A percentile compares a stretch with the other conserved stretches of the same genome.
Evolutionary conservation across 2,797 vertebrate genomes (phyloP).

Genomic region (Mormyrops attenuatus): DNA sequence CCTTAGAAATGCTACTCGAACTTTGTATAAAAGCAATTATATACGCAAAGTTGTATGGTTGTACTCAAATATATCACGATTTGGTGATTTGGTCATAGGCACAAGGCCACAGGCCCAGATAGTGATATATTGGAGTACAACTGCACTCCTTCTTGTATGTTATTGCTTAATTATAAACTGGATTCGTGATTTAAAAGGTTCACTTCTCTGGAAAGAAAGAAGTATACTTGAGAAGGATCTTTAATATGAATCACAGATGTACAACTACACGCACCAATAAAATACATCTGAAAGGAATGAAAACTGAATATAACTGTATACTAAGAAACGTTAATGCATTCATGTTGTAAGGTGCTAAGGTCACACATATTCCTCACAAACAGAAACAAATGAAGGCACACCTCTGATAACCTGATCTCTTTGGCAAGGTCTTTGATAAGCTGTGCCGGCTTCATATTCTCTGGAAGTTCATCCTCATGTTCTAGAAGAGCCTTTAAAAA

Average conservation of each 20-base stretch:
- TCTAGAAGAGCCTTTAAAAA: slow-evolving; percentile 81
- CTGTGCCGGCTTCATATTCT: slow-evolving; percentile 95
- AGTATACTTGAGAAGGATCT: background rate
- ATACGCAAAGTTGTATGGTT: background rate
- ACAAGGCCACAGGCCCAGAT: background rate
- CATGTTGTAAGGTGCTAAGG: background rate
- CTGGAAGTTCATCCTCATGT: slow-evolving; percentile 94
- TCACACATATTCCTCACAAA: background rate
- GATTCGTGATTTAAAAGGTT: background rate
- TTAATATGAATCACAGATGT: background rate
- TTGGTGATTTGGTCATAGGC: background rate
- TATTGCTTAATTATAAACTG: background rate
- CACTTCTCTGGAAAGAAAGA: background rate
- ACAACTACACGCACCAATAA: background rate
- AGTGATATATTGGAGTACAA: background rate
- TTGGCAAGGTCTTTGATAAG: slow-evolving; percentile 98
- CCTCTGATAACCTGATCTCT: slow-evolving; percentile 96
- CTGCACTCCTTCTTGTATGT: background rate
- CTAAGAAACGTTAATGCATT: background rate
- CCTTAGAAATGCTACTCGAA: background rate
- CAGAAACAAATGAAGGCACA: slow-evolving; percentile 39
- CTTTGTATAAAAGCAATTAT: background rate
- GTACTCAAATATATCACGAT: background rate
- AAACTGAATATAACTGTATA: background rate
- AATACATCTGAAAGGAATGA: background rate